Evolutionary conservation across 2,888 invertebrate species (phyloP).

Genomic region (Dynastes grantii): DNA sequence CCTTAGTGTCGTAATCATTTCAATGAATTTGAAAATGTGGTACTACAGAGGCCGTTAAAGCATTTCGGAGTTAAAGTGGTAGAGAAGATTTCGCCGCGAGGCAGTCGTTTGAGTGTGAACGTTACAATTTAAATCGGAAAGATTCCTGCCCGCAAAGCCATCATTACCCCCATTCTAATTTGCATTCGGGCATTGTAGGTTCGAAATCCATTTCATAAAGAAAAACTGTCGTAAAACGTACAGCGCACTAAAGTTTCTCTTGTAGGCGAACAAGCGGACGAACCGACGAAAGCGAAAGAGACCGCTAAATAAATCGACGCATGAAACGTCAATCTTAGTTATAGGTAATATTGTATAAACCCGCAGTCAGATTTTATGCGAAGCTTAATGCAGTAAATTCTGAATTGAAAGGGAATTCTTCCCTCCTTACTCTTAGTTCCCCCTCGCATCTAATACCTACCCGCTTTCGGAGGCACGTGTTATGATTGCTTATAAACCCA

Average conservation of each 20-base stretch:
- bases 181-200: neutral
- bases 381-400: constrained; percentile 56
- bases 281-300: constrained; percentile 23
- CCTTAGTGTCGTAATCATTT: too few relatives aligned
- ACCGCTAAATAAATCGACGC: constrained; percentile 63
- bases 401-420: constrained; percentile 43
- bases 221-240: constrained; percentile 46
- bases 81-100: neutral
- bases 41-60: too few relatives aligned
- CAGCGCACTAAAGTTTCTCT: constrained; percentile 57
- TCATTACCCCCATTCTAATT: constrained; percentile 7
- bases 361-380: constrained; percentile 61
- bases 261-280: constrained; percentile 13
- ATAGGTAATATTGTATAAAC: constrained; percentile 60
- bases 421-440: neutral
- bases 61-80: too few relatives aligned
- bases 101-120: neutral
- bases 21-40: too few relatives aligned
- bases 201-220: constrained; percentile 42
- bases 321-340: constrained; percentile 66
- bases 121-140: neutral
- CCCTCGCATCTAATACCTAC: constrained; percentile 25
- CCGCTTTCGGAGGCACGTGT: constrained; percentile 27
- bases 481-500: constrained; percentile 41
- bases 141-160: constrained; percentile 1